Base-by-base conservation (phyloP, 2,888 invertebrate species). In the Yponomeuta sedellus region DNA sequence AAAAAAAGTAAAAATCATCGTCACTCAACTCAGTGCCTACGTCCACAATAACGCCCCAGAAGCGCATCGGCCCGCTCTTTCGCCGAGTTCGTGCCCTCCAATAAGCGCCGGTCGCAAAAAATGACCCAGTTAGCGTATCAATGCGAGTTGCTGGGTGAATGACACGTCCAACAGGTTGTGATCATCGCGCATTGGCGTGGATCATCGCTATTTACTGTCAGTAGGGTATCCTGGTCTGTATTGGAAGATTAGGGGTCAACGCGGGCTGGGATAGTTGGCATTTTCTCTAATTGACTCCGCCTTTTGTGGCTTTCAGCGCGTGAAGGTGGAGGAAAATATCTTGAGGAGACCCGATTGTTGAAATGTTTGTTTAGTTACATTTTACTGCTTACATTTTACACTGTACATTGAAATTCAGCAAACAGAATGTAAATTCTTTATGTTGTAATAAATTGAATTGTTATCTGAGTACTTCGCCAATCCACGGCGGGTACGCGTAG, bases 91-190 rank as follows among this genome's bases (percentile, higher is more conserved):
- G 22, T 63, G 44, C 44, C 63, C n/a, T 11, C 44, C 20, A 12
- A 22, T 44, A 63, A 44, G 63, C 63, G 44, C 63, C 63, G 22
- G 22, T 63, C 63, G 63, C 63, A 63, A 63, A 63, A 63, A 63
- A 40, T 44, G 63, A 8, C 63, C 40, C 44, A 63, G 40, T 63
- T 63, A 8, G 10, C 20, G 20, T 34, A 20, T 40, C 20, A 63
- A 63, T 44, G 44, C 40, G 44, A 44, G 12, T 20, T 3, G 44
- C 16, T 22, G 44, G 63, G 44, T 63, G 44, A 63, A 63, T 44
- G 63, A 44, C 63, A 63, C 63, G 16, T 5, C n/a, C 12, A 61
- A 6, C 34, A 61, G 61, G 59, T 16, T 12, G 25, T 34, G n/a
- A 34, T n/a, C 61, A 61, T 25, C 28, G 61, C 25, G 4, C 61